Evolutionary conservation across 2,888 invertebrate species (phyloP).

Genomic region (Athripsodes cinereus): DNA sequence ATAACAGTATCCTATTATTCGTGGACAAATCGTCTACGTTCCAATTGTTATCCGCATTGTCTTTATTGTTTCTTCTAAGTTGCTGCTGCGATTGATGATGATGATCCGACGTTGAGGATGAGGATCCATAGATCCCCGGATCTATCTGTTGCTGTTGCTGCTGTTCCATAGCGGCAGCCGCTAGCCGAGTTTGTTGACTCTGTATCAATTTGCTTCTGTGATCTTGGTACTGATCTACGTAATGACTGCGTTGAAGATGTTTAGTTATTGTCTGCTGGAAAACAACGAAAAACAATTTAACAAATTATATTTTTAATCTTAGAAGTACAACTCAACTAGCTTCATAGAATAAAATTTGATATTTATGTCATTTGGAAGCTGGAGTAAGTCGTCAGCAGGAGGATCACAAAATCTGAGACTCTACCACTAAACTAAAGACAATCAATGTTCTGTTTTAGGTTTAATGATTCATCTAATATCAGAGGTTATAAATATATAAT

Average conservation of each 20-base stretch:
- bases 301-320: neutral
- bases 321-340: no score
- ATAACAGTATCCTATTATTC: constrained; percentile 14
- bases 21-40: constrained; percentile 10
- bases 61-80: constrained; percentile 11
- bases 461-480: neutral
- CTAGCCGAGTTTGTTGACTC: no score
- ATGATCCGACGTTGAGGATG: constrained; percentile 1
- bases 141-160: constrained; percentile 6
- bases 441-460: no score
- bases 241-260: constrained; percentile 15
- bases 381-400: no score
- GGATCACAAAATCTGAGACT: no score
- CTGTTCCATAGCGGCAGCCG: no score
- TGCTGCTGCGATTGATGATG: constrained; percentile 1
- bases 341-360: no score
- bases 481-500: neutral
- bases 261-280: neutral
- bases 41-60: constrained; percentile 18
- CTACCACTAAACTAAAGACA: no score
- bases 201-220: constrained; percentile 18
- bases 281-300: neutral
- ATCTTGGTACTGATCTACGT: constrained; percentile 16
- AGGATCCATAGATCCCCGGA: neutral
- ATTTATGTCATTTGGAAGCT: no score